Evolutionary conservation across 2,888 invertebrate species (phyloP).

Genomic region (Nymphalis c-album): DNA sequence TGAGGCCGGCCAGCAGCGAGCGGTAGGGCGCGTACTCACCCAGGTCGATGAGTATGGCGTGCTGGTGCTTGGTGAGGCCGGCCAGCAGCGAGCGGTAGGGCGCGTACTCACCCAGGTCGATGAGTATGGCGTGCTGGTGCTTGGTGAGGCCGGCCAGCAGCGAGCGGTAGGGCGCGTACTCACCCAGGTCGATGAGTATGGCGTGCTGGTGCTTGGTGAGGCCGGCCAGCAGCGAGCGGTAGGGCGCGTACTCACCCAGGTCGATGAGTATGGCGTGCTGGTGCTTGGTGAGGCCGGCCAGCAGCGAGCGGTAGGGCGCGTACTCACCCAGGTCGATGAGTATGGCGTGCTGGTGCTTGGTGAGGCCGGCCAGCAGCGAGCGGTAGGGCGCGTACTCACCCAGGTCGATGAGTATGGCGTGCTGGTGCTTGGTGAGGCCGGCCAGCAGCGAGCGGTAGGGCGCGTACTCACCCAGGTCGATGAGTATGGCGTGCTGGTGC

Average conservation of each 20-base stretch:
- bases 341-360: constrained; percentile 98
- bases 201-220: constrained; percentile 98
- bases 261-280: constrained; percentile 98
- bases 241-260: constrained; percentile 88
- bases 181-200: constrained; percentile 95
- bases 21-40: constrained; percentile 89
- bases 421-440: constrained; percentile 96
- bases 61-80: constrained; percentile 96
- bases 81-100: constrained; percentile 90
- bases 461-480: constrained; percentile 90
- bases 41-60: constrained; percentile 97
- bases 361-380: constrained; percentile 90
- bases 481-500: constrained; percentile 97
- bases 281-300: constrained; percentile 94
- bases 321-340: constrained; percentile 93
- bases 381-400: constrained; percentile 89
- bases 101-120: constrained; percentile 90
- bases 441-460: constrained; percentile 90
- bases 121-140: constrained; percentile 97
- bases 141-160: constrained; percentile 93
- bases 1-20: constrained; percentile 90
- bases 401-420: constrained; percentile 97
- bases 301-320: constrained; percentile 88
- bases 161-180: constrained; percentile 87
- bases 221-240: constrained; percentile 89